Evolutionary conservation across 92 coral and sea anemone genomes (phyloP).

Genomic region (Zoanthus sansibaricus): DNA sequence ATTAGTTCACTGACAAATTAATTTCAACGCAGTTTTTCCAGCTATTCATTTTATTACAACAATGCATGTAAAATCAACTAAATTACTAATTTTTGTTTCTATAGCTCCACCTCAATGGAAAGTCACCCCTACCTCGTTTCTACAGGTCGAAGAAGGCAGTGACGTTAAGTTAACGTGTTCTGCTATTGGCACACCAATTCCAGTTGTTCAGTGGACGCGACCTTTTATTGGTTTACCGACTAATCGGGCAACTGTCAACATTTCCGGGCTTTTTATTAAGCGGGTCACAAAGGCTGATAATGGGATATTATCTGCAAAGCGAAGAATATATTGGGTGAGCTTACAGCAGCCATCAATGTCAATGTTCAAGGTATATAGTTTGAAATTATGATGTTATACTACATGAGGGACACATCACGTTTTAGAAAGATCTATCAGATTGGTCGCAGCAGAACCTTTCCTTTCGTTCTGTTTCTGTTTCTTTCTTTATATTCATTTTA

Average conservation of each 20-base stretch:
- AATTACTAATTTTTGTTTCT: no score
- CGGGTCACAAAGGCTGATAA: not conserved
- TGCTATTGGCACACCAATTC: conserved; percentile 5
- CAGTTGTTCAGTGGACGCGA: conserved; percentile 12
- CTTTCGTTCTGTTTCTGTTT: no score
- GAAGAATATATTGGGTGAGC: conserved; percentile 12
- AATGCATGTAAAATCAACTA: not conserved
- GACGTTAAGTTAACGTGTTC: not conserved
- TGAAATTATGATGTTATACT: no score
- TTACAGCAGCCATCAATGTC: conserved; percentile 17
- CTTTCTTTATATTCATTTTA: no score
- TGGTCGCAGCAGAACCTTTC: no score
- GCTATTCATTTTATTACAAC: no score
- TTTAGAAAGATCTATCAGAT: no score
- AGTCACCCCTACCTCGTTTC: not conserved
- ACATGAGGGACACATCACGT: no score
- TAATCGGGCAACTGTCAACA: not conserved
- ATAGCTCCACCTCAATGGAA: conserved; percentile 18
- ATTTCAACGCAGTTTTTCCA: no score
- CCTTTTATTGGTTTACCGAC: conserved; percentile 3
- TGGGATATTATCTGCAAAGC: conserved; percentile 28
- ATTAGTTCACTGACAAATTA: no score
- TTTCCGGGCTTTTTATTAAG: not conserved
- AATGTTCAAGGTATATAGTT: conserved; percentile 19
- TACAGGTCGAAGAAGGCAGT: conserved; percentile 1